Evolutionary conservation across 2,888 invertebrate species (phyloP), one percentile per base, ranked within the genome.

Genomic region (Drosophila ezoana): DNA sequence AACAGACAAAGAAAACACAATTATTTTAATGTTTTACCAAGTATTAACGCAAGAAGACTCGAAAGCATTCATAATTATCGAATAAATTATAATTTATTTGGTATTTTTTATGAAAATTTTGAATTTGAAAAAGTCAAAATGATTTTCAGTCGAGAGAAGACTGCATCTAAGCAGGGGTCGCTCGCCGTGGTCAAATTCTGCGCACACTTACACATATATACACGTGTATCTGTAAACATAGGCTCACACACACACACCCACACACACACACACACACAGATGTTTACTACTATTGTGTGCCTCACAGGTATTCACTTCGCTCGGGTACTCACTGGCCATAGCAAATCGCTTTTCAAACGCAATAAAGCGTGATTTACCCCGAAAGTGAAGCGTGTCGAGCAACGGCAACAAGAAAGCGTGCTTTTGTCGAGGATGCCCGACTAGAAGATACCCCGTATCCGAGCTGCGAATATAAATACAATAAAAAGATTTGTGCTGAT

Each of bases 281-380:
- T 23, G 48, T 16, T 16, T 48, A 23, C 4, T 20, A 51, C 23
- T 52, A 14, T 47, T 53, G 38, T 33, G 20, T 51, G 51, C 13
- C 14, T 28, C 38, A 35, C 45, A 47, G 66, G 33, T 64, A 45
- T 64, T 67, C 69, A 35, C 20, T 59, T 47, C 66, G 53, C 73
- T 57, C 32, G 37, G 51, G 51, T 59, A 65, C 62, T 74, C 75
- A 70, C 58, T 70, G 52, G 56, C 79, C 83, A 66, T 41, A 64
- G 58, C 65, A 58, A 79, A 84, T 73, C 78, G 78, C 53, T 72
- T 72, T 76, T 66, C 49, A 67, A 76, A 79, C 76, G 84, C 84
- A 84, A 80, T 84, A 83, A 79, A 76, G 67, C 83, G 80, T 67
- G 79, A 72, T 62, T 65, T 65, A 38, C 16, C 47, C 67, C 40